Evolutionary conservation across 2,888 invertebrate genomes (phyloP), one percentile per base, ranked within the genome.

Genomic region (Dendrolimus houi): DNA sequence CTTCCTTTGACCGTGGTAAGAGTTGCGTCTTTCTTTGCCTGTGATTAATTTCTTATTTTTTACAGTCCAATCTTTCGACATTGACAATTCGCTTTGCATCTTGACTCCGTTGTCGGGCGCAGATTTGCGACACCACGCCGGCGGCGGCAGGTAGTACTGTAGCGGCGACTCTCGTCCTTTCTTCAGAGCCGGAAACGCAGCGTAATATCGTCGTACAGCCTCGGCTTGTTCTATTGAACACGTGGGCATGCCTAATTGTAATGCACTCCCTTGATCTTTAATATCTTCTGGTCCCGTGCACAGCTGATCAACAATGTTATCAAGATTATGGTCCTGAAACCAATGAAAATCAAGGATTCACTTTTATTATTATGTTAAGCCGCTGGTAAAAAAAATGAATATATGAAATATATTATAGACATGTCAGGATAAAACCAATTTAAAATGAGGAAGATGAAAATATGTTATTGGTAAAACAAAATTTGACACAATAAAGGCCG

Each of bases 231-330:
- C 85, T 61, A 83, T 66, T 61, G 93, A 92, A 71, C 84, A 79
- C 72, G 85, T 85, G 74, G 87, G 89, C 89, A 90, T 93, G 81
- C 83, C 91, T 87, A 77, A 88, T 83, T 69, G 83, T 69, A 77
- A 83, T 72, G 72, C 77, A 73, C 79, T 71, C 69, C 83, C 82
- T 75, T 80, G 78, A 71, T 87, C 83, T 70, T 84, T 94, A 71
- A 94, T 92, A 83, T 95, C 94, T 83, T 95, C 94, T 72, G 96
- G 90, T 87, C 94, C 94, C 69, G 92, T 92, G 85, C 95, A 95
- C 77, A 96, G 92, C 91, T 96, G 96, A 85, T 96, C 96, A 68
- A 96, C 95, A 81, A 96, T 92, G 75, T 93, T 93, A 91, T 96
- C 95, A 75, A 96, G 94, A 81, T 95, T 95, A 86, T 94, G 92